Evolutionary conservation across 1,140 invertebrate genomes (phyloP).

Genomic region (Rhagoletis zephyria): DNA sequence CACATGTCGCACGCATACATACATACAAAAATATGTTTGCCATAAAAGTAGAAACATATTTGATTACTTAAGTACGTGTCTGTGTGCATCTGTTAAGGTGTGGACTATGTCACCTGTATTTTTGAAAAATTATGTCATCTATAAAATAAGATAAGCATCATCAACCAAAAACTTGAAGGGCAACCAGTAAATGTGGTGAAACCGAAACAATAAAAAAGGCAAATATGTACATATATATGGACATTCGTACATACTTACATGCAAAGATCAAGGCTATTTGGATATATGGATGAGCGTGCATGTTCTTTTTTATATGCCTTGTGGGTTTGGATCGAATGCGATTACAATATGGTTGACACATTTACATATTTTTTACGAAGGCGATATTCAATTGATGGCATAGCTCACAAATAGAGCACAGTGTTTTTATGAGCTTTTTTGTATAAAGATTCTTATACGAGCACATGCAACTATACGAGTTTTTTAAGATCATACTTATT

Average conservation of each 20-base stretch:
- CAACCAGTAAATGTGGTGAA: not conserved
- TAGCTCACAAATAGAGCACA: not conserved
- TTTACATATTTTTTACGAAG: not conserved
- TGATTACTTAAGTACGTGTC: not conserved
- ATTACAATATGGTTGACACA: slow-evolving; percentile 44
- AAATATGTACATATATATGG: not conserved
- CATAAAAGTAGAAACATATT: not conserved
- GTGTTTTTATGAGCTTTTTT: not conserved
- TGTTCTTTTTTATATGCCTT: not conserved
- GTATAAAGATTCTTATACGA: too few relatives aligned
- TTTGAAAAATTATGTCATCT: slow-evolving; percentile 45
- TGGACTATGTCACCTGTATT: slow-evolving; percentile 29
- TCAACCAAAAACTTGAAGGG: slow-evolving; percentile 27
- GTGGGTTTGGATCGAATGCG: slow-evolving; percentile 11
- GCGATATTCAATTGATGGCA: slow-evolving; percentile 17
- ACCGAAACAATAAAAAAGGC: slow-evolving; percentile 3
- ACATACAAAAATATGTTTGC: not conserved
- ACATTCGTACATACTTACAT: not conserved
- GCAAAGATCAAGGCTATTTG: not conserved
- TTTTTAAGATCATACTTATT: too few relatives aligned
- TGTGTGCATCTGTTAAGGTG: not conserved
- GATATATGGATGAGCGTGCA: not conserved
- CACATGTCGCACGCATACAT: not conserved
- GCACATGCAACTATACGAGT: too few relatives aligned
- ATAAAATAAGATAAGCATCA: slow-evolving; percentile 41